Evolutionary conservation across 2,113 vertebrate species (phyloP).

Genomic region (Sinocyclocheilus grahami): DNA sequence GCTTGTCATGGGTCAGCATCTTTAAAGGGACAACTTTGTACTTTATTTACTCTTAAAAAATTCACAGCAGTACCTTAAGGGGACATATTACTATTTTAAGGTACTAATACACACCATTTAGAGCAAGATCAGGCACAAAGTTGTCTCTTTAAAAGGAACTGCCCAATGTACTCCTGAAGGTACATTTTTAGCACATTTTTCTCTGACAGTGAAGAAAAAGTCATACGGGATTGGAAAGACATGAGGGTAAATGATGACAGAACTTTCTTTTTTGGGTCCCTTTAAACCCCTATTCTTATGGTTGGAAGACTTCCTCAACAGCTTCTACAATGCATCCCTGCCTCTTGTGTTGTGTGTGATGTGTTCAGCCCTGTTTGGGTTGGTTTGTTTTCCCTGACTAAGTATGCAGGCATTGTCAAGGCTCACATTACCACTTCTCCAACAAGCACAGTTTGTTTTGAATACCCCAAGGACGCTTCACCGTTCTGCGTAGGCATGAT

Average conservation of each 20-base stretch:
- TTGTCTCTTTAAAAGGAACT: not conserved
- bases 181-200: not conserved
- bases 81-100: not conserved
- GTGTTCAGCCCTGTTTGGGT: conserved; percentile 42
- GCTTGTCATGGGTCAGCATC: not conserved
- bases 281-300: not conserved
- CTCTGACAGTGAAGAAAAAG: not conserved
- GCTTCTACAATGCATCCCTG: conserved; percentile 6
- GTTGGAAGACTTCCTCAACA: not conserved
- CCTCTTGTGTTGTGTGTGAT: conserved; percentile 38
- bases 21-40: not conserved
- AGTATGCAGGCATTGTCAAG: conserved; percentile 62
- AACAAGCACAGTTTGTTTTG: conserved; percentile 79
- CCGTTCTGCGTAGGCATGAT: conserved; percentile 67
- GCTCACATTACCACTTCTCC: conserved; percentile 75
- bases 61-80: not conserved
- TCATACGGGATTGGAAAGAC: not conserved
- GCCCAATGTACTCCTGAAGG: not conserved
- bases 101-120: too few species aligned
- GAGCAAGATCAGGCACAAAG: not conserved
- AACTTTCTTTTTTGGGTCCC: not conserved
- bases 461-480: conserved; percentile 76
- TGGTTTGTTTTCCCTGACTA: conserved; percentile 42
- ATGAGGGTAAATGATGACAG: conserved; percentile 3
- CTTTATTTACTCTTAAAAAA: not conserved